These are phyloP conservation scores for Habropoda laboriosa DNA, from an alignment of 1,140 invertebrate species.

Conservation along the genomic window DNA sequence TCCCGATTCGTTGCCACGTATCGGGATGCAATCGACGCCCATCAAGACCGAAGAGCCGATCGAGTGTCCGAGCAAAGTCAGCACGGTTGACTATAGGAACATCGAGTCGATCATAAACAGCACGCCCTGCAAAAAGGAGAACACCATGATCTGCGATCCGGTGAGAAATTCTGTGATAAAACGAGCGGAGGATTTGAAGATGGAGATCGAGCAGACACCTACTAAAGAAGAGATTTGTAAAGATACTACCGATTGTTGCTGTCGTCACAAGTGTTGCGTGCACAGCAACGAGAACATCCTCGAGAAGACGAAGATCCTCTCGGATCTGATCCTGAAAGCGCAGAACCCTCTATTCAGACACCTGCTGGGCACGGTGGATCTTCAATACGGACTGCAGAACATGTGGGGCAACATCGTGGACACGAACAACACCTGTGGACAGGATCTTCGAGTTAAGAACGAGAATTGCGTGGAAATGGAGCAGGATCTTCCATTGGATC, in stretches of 20 bases:
- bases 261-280: conserved; percentile 77
- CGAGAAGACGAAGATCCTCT: conserved; percentile 78
- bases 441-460: conserved; percentile 75
- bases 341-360: conserved; percentile 78
- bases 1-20: conserved; percentile 62
- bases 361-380: conserved; percentile 74
- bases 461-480: conserved; percentile 76
- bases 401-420: conserved; percentile 74
- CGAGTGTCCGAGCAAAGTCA: conserved; percentile 65
- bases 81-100: conserved; percentile 79
- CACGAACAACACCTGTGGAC: conserved; percentile 69
- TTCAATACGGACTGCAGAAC: conserved; percentile 75
- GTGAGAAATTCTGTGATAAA: conserved; percentile 79
- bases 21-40: conserved; percentile 78
- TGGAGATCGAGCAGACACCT: conserved; percentile 66
- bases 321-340: conserved; percentile 77
- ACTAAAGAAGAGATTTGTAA: conserved; percentile 50
- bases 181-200: conserved; percentile 74
- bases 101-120: conserved; percentile 80
- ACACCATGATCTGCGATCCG: conserved; percentile 48
- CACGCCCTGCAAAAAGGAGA: conserved; percentile 74
- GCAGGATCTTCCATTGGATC: conserved; percentile 78
- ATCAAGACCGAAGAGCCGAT: conserved; percentile 75
- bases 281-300: conserved; percentile 74
- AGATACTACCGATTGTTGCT: conserved; percentile 69